Base-by-base conservation (phyloP, 2,888 invertebrate species). In the Dioctria rufipes region DNA sequence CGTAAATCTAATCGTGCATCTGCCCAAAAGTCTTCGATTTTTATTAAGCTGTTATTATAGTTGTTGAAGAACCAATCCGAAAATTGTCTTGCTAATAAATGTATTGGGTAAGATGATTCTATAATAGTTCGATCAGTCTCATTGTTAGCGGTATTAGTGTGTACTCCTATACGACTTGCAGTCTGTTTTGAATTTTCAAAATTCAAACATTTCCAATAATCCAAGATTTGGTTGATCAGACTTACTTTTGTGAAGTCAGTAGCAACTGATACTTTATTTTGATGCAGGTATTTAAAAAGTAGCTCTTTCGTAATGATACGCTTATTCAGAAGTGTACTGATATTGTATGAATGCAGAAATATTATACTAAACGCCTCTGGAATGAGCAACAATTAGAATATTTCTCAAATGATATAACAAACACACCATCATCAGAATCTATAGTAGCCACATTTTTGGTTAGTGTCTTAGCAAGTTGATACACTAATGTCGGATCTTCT, bases 31-130 rank as follows among this genome's bases (percentile, higher is more conserved):
- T 93, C 92, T 43, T 90, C 88, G 0, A 87, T 79, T 40, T 89
- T 89, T 42, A 92, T 87, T 40, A 86, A 86, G 73, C 87, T 85
- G 3, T 86, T 85, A 83, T 90, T 86, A 85, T 88, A 86, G 84
- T 88, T 84, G 78, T 86, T 85, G 81, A 91, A 93, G 86, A 91
- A 93, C 93, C 93, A 93, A 81, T 90, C 88, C 0, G 90, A 84
- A 86, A 93, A 93, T 83, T 91, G 88, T n/a, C 89, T 85, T 0
- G 92, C 91, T 84, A 93, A 86, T 49, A 88, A 83, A 84, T 90
- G 86, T 63, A 91, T 88, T 43, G 88, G 87, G 82, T 86, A 86
- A 3, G 81, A 65, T 37, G 65, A 65, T 37, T 82, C 82, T 9
- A 9, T 39, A 4, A 5, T 13, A 2, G 37, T 2, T 46, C 81